Conservation (phyloP, 1,140 invertebrate genomes). For the Brachystomella parvula region DNA sequence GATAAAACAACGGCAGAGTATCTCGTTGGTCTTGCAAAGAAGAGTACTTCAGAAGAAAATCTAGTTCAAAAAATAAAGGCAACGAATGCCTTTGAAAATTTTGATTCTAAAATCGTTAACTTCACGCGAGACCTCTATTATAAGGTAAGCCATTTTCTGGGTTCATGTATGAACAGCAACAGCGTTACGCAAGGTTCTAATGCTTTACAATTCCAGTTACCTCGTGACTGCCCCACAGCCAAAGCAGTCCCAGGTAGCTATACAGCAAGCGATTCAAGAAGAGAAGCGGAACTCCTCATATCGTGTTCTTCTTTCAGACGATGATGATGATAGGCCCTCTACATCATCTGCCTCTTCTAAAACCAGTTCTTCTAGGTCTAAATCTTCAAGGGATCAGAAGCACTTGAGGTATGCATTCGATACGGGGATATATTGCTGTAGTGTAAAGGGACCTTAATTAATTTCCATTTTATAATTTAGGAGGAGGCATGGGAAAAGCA, state of each 20-base stretch:
- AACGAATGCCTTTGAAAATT: conserved; percentile 45
- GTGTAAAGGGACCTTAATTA: background rate
- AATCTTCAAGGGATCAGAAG: conserved; percentile 14
- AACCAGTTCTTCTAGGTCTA: background rate
- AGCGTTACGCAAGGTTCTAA: background rate
- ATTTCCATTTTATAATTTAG: background rate
- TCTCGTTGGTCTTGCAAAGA: conserved; percentile 47
- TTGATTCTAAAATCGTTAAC: conserved; percentile 42
- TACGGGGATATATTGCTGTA: background rate
- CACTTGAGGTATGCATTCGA: conserved; percentile 23
- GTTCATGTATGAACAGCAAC: background rate
- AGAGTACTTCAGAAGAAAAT: conserved; percentile 43
- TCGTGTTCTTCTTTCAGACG: conserved; percentile 29
- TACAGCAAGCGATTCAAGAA: conserved; percentile 26
- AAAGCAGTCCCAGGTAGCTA: conserved; percentile 19
- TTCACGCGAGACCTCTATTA: conserved; percentile 41
- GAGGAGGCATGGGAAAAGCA: conserved; percentile 17
- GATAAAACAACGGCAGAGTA: conserved; percentile 49
- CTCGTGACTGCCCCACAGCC: conserved; percentile 25
- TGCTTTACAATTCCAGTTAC: conserved; percentile 19
- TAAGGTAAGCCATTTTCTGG: conserved; percentile 16
- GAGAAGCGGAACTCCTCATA: conserved; percentile 30
- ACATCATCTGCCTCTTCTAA: background rate
- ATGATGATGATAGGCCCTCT: conserved; percentile 25
- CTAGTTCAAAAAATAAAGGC: conserved; percentile 46